Conservation (phyloP, 2,113 vertebrate species). For the Ageneiosus marmoratus region DNA sequence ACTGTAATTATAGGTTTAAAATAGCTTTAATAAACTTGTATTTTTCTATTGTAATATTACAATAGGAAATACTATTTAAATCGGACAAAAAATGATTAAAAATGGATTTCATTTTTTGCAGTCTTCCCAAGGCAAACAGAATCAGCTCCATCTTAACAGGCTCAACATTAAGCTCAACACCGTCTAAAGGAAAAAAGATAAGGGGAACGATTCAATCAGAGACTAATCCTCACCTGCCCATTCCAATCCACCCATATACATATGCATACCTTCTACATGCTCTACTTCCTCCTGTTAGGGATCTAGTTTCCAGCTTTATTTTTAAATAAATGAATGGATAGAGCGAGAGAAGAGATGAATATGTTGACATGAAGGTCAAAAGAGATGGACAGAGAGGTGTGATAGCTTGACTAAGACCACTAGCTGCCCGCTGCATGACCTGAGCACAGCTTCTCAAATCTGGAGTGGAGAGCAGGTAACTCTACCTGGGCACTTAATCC, state of each 20-base stretch:
- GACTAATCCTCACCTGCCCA: conserved; percentile 55
- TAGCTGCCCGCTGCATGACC: conserved; percentile 59
- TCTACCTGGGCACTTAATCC: conserved; percentile 68
- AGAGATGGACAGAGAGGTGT: conserved; percentile 38
- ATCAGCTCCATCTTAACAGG: conserved; percentile 52
- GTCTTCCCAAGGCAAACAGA: conserved; percentile 39
- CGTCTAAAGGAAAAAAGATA: conserved; percentile 47
- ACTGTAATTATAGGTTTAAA: too few relatives aligned
- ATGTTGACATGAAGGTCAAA: conserved; percentile 6
- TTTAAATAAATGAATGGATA: conserved; percentile 26
- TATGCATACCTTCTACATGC: conserved; percentile 44
- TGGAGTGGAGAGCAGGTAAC: conserved; percentile 61
- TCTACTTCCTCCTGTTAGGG: conserved; percentile 31
- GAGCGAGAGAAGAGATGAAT: conserved; percentile 24
- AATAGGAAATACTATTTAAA: background rate
- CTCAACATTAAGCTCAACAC: conserved; percentile 39
- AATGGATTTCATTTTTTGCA: background rate
- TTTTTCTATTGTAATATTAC: background rate
- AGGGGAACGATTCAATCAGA: conserved; percentile 55
- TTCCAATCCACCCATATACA: conserved; percentile 37
- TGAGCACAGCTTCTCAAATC: conserved; percentile 46
- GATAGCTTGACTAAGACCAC: conserved; percentile 50
- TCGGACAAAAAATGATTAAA: background rate
- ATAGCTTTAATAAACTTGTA: background rate
- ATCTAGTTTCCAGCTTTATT: conserved; percentile 38